Evolutionary conservation across 1,140 invertebrate genomes (phyloP).

Genomic region (Lanistes nyassanus): DNA sequence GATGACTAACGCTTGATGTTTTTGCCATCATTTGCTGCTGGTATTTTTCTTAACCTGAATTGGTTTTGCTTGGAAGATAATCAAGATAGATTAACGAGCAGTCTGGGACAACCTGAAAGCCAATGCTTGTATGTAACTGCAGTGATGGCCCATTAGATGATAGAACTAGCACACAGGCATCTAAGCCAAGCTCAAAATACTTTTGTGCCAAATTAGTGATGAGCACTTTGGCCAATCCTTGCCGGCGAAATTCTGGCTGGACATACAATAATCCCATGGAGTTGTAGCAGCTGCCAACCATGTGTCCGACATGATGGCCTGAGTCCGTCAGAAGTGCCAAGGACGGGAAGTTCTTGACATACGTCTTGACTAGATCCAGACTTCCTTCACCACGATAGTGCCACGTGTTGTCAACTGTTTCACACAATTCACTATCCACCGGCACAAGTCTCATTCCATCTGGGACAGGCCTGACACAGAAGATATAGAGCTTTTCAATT

Average conservation of each 20-base stretch:
- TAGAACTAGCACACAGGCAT: constrained; percentile 6
- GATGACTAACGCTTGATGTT: too few relatives aligned
- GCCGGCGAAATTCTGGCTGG: constrained; percentile 10
- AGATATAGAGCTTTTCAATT: too few relatives aligned
- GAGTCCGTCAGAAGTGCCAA: neutral
- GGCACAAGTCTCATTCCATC: constrained; percentile 8
- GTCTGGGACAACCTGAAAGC: neutral
- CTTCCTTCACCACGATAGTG: neutral
- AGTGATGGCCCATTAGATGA: neutral
- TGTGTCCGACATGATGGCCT: constrained; percentile 12
- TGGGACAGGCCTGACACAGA: constrained; percentile 4
- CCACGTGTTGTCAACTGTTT: neutral
- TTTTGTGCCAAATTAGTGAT: constrained; percentile 11
- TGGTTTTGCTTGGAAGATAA: too few relatives aligned
- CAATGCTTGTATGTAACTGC: neutral
- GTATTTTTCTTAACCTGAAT: too few relatives aligned
- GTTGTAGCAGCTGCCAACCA: neutral
- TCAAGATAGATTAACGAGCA: neutral
- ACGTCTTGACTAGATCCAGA: neutral
- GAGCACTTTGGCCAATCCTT: constrained; percentile 20
- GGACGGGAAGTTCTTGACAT: neutral
- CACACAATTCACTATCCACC: neutral
- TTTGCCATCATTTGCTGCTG: too few relatives aligned
- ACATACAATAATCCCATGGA: constrained; percentile 21
- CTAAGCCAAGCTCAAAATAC: neutral